Percentiles rank a stretch among this genome's conserved stretches.
Conservation (phyloP, 2,888 invertebrate genomes). For the Phyllotreta striolata region DNA sequence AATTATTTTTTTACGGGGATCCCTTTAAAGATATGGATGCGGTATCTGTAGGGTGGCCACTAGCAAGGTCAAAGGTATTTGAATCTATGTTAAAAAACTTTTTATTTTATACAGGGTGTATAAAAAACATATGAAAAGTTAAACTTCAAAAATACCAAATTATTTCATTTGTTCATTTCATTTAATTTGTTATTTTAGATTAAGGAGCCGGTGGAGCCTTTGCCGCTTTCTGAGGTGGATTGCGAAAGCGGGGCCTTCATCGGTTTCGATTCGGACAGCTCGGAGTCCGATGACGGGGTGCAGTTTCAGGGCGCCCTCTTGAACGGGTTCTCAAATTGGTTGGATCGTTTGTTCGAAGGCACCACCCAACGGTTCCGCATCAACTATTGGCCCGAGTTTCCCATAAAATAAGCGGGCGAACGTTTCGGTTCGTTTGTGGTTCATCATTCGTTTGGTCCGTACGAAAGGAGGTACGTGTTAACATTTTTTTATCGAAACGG, state of each 20-base stretch:
- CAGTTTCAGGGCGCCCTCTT: slow-evolving; percentile 69
- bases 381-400: slow-evolving; percentile 98
- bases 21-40: no score
- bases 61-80: no score
- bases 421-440: slow-evolving; percentile 24
- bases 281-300: slow-evolving; percentile 66
- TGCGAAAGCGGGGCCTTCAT: slow-evolving; percentile 87
- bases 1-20: no score
- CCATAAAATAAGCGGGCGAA: slow-evolving; percentile 70
- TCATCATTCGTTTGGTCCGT: slow-evolving; percentile 21
- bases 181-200: slow-evolving; percentile 16
- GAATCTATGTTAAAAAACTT: no score
- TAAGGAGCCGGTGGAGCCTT: not conserved
- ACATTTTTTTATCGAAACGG: slow-evolving; percentile 4
- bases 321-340: slow-evolving; percentile 94
- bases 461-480: not conserved
- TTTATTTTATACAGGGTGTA: no score
- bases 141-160: no score
- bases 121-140: no score
- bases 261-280: slow-evolving; percentile 76
- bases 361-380: slow-evolving; percentile 94
- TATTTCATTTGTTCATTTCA: no score
- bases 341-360: slow-evolving; percentile 96
- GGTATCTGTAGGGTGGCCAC: no score
- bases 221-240: slow-evolving; percentile 58